These are phyloP conservation scores for Brenthis hecate DNA, from an alignment of 2,888 invertebrate genomes.

Conservation along the genomic window DNA sequence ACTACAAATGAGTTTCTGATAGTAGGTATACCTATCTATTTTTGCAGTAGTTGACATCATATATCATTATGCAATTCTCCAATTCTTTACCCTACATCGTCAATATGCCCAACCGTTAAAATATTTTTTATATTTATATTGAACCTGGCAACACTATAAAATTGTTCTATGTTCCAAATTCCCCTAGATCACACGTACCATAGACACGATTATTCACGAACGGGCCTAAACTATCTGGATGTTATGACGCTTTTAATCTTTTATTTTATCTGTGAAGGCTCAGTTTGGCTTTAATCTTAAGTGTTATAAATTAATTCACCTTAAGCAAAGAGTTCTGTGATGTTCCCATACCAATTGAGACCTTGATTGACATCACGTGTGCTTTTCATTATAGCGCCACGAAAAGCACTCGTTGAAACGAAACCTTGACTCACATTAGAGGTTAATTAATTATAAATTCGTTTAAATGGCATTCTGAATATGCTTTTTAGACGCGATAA, in stretches of 20 bases:
- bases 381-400: conserved; percentile 37
- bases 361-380: conserved; percentile 35
- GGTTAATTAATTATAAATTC: conserved; percentile 9
- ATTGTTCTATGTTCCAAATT: conserved; percentile 6
- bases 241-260: neutral
- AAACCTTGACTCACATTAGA: conserved; percentile 13
- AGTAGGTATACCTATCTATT: neutral
- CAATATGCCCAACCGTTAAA: neutral
- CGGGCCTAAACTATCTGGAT: conserved; percentile 27
- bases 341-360: conserved; percentile 25
- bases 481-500: conserved; percentile 43
- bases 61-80: neutral
- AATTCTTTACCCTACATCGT: neutral
- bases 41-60: neutral
- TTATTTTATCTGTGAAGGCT: conserved; percentile 21
- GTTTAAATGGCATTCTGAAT: conserved; percentile 28
- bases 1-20: neutral
- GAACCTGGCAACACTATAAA: conserved; percentile 15
- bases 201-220: conserved; percentile 16
- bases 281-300: conserved; percentile 32
- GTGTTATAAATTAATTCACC: conserved; percentile 24
- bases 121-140: neutral
- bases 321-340: conserved; percentile 28
- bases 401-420: conserved; percentile 41
- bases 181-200: too few species aligned